These are phyloP conservation scores for Drosophila cracens DNA, from an alignment of 2,888 invertebrate species.

Conservation along the genomic window DNA sequence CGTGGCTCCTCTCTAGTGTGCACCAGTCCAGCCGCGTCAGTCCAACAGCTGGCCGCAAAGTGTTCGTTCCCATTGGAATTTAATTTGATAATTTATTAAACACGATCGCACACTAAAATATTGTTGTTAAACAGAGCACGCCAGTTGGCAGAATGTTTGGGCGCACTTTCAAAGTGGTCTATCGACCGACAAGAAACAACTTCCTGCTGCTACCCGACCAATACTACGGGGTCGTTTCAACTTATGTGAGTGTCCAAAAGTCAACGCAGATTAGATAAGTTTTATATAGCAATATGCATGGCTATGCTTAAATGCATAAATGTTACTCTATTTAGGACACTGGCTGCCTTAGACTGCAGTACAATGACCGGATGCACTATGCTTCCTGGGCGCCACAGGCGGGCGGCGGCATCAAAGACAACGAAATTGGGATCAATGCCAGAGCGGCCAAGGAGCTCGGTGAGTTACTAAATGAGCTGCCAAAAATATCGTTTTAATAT, in stretches of 20 bases:
- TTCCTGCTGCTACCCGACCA: conserved; percentile 83
- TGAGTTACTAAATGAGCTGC: conserved; percentile 70
- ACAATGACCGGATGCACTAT: conserved; percentile 82
- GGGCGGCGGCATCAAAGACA: conserved; percentile 83
- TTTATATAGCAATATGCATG: conserved; percentile 10
- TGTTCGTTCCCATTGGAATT: conserved; percentile 26
- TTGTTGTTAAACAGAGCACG: conserved; percentile 9
- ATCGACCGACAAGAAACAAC: conserved; percentile 83
- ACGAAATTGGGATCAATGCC: conserved; percentile 85
- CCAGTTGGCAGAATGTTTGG: conserved; percentile 79
- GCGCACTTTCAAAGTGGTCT: conserved; percentile 84
- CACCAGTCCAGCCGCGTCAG: conserved; percentile 30
- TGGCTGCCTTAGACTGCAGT: conserved; percentile 84
- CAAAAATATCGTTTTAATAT: conserved; percentile 54
- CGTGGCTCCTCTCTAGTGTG: conserved; percentile 9
- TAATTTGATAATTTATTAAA: conserved; percentile 55
- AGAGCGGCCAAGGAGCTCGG: conserved; percentile 85
- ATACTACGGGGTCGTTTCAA: conserved; percentile 84
- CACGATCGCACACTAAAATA: background rate
- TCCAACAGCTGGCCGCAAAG: conserved; percentile 40
- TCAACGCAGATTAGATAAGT: conserved; percentile 72
- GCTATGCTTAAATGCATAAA: conserved; percentile 11
- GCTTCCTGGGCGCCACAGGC: conserved; percentile 84
- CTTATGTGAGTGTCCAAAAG: conserved; percentile 84
- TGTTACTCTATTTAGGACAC: conserved; percentile 78